Evolutionary conservation across 2,113 vertebrate genomes (phyloP).

Genomic region (Barbus barbus): DNA sequence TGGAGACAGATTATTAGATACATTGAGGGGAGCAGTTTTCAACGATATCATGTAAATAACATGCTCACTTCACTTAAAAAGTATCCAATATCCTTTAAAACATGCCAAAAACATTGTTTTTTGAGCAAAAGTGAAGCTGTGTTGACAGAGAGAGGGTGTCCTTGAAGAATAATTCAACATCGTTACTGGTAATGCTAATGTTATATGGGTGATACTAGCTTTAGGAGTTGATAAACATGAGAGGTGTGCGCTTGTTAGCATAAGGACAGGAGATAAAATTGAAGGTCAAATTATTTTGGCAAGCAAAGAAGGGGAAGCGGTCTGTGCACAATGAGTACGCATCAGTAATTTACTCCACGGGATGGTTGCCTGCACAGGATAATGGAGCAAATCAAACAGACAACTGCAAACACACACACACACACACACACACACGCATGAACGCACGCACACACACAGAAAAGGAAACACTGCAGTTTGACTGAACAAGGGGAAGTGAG

Average conservation of each 20-base stretch:
- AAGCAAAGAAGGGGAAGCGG: constrained; percentile 61
- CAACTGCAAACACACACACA: not conserved
- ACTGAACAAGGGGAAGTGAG: not conserved
- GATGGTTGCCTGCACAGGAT: constrained; percentile 53
- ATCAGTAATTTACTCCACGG: constrained; percentile 63
- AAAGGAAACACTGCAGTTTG: not conserved
- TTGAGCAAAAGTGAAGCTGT: constrained; percentile 1
- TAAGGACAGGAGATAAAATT: constrained; percentile 43
- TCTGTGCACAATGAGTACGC: constrained; percentile 56
- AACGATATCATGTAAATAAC: not conserved
- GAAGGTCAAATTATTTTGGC: constrained; percentile 47
- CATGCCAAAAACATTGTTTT: not conserved
- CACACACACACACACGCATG: too few species aligned
- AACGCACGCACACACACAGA: not conserved
- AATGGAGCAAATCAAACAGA: constrained; percentile 63
- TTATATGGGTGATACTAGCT: not conserved
- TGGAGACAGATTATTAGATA: not conserved
- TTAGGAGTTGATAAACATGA: constrained; percentile 12
- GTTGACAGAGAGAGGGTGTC: constrained; percentile 4
- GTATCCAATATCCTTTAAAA: not conserved
- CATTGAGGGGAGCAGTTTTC: not conserved
- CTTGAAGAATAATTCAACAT: constrained; percentile 14
- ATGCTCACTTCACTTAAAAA: not conserved
- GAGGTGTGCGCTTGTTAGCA: constrained; percentile 51
- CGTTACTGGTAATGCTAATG: not conserved